Base-by-base conservation (phyloP, 23 tunicate genomes). In the Ciona savignyi region DNA sequence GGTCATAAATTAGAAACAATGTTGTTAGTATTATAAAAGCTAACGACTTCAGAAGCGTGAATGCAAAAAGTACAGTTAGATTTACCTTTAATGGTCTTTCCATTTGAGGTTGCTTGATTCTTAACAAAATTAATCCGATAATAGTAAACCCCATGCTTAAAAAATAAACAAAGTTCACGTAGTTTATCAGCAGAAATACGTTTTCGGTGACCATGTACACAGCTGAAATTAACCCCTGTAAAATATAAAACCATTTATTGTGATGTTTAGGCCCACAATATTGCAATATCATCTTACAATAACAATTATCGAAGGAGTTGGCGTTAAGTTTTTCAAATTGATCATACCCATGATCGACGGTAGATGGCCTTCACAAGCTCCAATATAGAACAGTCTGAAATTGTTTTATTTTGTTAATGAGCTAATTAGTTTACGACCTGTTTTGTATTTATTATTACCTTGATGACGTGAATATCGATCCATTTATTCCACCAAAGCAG, bases 401-500 rank as follows among this genome's bases (percentile, higher is more conserved):
- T 4, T 9, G 23, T 4, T 11, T 63, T 22, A 63, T 9, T 63
- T 4, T 63, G 6, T 9, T 63, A 9, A 11, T 9, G 33, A 4
- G 6, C 28, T 11, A 25, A 27, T 25, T 25, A 4, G 4, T 68
- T 25, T 22, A 11, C 27, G 35, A 68, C 29, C 27, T 11, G 42
- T n/a, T 66, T 49, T 1, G 80, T 74, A 19, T 51, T 75, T 20
- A 68, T n/a, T 24, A 61, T 2, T 42, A 81, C 78, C 86, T 65
- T 0, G 79, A 68, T 19, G 80, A 71, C 19, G 86, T 74, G 56
- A 81, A 81, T 27, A 81, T 33, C 31, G 86, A 81, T 73, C 79
- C 79, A 30, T 81, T 81, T 33, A 81, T 74, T n/a, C 79, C 79
- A 23, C 86, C 86, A 34, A 81, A 81, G 51, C 86, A 81, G 67